Evolutionary conservation across 2,888 invertebrate genomes (phyloP).

Genomic region (Lochmaea capreae): DNA sequence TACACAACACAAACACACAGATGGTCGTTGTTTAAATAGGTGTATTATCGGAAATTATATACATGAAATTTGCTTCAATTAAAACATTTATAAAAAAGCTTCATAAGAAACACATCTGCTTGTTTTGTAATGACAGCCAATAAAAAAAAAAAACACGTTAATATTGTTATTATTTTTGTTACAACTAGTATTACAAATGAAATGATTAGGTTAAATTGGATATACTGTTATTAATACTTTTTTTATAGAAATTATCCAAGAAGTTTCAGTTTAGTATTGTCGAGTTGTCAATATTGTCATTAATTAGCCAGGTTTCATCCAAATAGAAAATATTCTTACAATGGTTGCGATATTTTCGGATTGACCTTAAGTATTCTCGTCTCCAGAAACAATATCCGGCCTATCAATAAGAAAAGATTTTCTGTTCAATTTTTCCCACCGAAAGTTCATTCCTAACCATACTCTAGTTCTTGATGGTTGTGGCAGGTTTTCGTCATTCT

Average conservation of each 20-base stretch:
- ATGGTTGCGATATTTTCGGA: no score
- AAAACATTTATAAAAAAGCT: conserved; percentile 14
- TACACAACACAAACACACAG: conserved; percentile 11
- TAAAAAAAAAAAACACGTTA: conserved; percentile 19
- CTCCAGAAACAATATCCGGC: no score
- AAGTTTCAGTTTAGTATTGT: no score
- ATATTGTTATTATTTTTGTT: conserved; percentile 30
- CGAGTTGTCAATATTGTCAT: no score
- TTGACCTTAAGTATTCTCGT: no score
- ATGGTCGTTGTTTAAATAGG: conserved; percentile 33
- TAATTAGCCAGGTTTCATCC: no score
- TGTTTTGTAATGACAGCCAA: conserved; percentile 14
- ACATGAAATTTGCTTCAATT: conserved; percentile 35
- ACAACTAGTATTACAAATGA: conserved; percentile 19
- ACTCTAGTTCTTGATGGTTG: no score
- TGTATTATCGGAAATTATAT: conserved; percentile 33
- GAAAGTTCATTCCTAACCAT: no score
- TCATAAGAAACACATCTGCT: conserved; percentile 27
- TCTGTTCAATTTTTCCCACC: no score
- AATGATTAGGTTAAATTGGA: conserved; percentile 26
- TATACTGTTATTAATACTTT: conserved; percentile 33
- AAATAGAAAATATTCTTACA: no score
- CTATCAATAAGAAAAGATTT: no score
- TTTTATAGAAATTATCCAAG: conserved; percentile 1
- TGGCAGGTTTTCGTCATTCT: no score